phyloP scores from a whole-genome alignment of 2,113 vertebrate species.

The Tautogolabrus adspersus region DNA sequence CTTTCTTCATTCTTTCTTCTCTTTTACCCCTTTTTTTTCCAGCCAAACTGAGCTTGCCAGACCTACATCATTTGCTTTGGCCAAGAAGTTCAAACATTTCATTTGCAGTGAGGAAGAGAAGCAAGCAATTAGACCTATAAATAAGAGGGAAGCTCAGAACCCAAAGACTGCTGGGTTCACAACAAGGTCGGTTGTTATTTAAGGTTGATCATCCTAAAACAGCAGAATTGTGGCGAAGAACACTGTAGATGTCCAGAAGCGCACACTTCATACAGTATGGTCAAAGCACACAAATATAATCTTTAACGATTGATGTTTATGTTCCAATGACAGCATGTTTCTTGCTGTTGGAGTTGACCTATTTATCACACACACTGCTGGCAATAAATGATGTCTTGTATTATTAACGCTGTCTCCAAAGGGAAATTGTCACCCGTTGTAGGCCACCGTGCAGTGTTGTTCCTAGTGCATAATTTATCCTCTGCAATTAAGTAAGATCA shows the following conservation, averaged over 20 bases:
- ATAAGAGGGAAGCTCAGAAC: constrained; percentile 40
- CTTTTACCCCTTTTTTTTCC: constrained; percentile 26
- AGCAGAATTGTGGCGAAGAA: not conserved
- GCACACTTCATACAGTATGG: not conserved
- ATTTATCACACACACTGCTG: constrained; percentile 48
- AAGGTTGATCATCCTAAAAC: constrained; percentile 5
- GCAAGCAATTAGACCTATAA: constrained; percentile 65
- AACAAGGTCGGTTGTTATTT: constrained; percentile 52
- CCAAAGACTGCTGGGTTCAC: constrained; percentile 52
- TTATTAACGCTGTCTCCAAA: constrained; percentile 56
- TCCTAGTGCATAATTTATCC: constrained; percentile 55
- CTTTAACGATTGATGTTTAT: constrained; percentile 39
- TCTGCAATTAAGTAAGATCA: constrained; percentile 46
- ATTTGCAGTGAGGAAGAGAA: constrained; percentile 46
- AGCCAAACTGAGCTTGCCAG: constrained; percentile 28
- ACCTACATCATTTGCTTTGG: constrained; percentile 48
- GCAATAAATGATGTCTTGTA: constrained; percentile 53
- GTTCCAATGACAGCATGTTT: constrained; percentile 36
- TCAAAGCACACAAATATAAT: constrained; percentile 16
- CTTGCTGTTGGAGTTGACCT: constrained; percentile 51
- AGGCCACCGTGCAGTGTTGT: constrained; percentile 31
- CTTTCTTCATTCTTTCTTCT: constrained; percentile 20
- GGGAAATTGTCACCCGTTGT: constrained; percentile 37
- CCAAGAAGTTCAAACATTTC: constrained; percentile 54
- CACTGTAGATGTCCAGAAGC: constrained; percentile 4